phyloP scores from a whole-genome alignment of 1,140 invertebrate species.

The Babylonia areolata region DNA sequence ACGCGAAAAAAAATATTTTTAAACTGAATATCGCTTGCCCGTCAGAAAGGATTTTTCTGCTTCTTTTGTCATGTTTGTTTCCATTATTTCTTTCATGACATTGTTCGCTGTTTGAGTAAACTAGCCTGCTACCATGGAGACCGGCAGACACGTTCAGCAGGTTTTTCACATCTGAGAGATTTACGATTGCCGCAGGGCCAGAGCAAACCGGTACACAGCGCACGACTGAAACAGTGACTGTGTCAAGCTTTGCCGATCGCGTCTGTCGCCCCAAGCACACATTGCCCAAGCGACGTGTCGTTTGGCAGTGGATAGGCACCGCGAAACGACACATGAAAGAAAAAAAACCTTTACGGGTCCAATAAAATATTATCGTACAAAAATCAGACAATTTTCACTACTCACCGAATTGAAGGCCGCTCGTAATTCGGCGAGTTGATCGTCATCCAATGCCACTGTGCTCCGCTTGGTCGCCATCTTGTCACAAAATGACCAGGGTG shows the following conservation, averaged over 20 bases:
- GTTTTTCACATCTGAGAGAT: slow-evolving; percentile 23
- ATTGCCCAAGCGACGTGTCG: background rate
- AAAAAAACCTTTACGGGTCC: background rate
- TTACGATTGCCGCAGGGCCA: background rate
- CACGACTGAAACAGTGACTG: background rate
- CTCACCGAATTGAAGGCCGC: slow-evolving; percentile 25
- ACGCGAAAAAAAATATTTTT: too few relatives aligned
- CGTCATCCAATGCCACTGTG: slow-evolving; percentile 26
- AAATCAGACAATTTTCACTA: background rate
- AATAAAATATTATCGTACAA: background rate
- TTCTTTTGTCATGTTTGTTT: too few relatives aligned
- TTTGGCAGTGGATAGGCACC: background rate
- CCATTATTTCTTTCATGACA: too few relatives aligned
- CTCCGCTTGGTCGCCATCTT: slow-evolving; percentile 37
- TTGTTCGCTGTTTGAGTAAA: too few relatives aligned
- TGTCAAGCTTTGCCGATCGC: background rate
- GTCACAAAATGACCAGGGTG: slow-evolving; percentile 29
- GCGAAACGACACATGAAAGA: background rate
- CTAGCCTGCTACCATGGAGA: background rate
- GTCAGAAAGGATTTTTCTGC: too few relatives aligned
- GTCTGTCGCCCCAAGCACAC: background rate
- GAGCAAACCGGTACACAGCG: background rate
- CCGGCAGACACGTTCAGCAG: background rate
- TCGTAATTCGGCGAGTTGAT: slow-evolving; percentile 30
- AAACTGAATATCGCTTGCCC: too few relatives aligned